phyloP scores from a whole-genome alignment of 2,888 invertebrate species.

The Rhagium mordax region DNA sequence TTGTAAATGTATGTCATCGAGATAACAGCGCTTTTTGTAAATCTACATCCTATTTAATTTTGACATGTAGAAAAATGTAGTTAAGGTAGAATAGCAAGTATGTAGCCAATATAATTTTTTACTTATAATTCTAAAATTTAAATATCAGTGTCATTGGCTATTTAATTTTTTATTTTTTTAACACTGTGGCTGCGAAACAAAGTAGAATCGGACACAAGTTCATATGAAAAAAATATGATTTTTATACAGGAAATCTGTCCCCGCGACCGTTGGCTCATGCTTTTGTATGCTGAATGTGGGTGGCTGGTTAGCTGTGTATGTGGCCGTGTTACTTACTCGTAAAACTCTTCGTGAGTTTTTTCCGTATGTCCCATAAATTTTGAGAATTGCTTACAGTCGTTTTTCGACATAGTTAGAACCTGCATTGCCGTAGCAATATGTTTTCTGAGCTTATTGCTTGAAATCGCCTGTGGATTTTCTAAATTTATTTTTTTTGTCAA shows the following conservation, averaged over 20 bases:
- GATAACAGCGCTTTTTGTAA: no score
- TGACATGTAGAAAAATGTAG: no score
- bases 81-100: no score
- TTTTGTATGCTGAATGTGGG: neutral
- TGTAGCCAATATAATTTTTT: no score
- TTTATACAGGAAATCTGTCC: neutral
- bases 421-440: constrained; percentile 53
- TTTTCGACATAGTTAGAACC: constrained; percentile 46
- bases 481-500: constrained; percentile 48
- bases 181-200: no score
- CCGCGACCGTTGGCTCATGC: neutral
- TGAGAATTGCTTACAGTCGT: constrained; percentile 34
- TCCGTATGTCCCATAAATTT: constrained; percentile 19
- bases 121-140: no score
- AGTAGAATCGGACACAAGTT: no score
- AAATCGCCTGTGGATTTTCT: constrained; percentile 46
- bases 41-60: no score
- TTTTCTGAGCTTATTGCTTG: constrained; percentile 52
- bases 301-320: neutral
- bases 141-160: no score
- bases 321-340: constrained; percentile 22
- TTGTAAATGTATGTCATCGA: no score
- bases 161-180: no score
- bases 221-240: neutral
- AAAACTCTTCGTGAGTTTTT: constrained; percentile 15